Base-by-base conservation (phyloP, 1,140 invertebrate genomes). In the Samia ricini region DNA sequence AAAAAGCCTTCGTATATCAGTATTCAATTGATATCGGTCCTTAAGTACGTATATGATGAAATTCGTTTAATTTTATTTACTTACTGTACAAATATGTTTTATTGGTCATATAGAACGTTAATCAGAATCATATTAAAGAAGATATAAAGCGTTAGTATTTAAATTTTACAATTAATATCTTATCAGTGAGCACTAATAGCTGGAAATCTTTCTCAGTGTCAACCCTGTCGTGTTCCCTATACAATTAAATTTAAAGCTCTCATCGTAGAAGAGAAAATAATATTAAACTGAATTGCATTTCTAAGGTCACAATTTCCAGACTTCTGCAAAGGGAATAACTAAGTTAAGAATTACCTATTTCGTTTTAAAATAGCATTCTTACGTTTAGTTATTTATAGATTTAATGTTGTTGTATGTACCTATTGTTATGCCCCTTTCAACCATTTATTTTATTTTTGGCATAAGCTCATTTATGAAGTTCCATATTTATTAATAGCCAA, bases 181-280 rank as follows among this genome's bases (percentile, higher is more conserved):
- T 29, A n/a, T 26, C 26, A 26, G 8, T 26, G 8, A 26, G 26
- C 26, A 8, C 26, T 15, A 42, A 15, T 12, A 42, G n/a, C 3
- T 15, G n/a, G 33, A 42, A 8, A 42, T 55, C 52, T 55, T 24
- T 3, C 52, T 55, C 52, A 24, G n/a, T 24, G 52, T 55, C 52
- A 24, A n/a, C 58, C 72, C 65, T 83, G 79, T 85, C 80, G 76
- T 81, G 74, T 77, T 74, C 51, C 81, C 77, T 72, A 82, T 83
- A 85, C 85, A 88, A 88, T 88, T 83, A 86, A 83, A 88, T 89
- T 85, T 76, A 81, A 83, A 88, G 86, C 83, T 72, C 85, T 85
- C 78, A 76, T 71, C 78, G 86, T 81, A 69, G 77, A 77, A 73
- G 74, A 74, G 74, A 73, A 78, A 85, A 85, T 85, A 81, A 86